Conservation (phyloP, 2,113 vertebrate species). For the Oxyura jamaicensis region DNA sequence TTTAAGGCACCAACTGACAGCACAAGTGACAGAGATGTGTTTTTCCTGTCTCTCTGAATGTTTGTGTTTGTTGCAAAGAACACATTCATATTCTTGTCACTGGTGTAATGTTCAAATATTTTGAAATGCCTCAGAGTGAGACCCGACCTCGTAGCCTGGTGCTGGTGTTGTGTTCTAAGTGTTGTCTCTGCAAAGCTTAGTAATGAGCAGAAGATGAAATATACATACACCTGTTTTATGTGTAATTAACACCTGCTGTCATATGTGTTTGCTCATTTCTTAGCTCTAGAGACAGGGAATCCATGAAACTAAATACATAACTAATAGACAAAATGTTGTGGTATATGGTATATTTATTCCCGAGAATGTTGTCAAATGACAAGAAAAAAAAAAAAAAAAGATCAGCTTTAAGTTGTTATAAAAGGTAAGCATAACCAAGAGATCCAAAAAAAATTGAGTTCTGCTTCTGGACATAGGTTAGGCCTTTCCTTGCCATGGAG, state of each 20-base stretch:
- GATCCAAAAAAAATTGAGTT: background rate
- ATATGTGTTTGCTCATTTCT: background rate
- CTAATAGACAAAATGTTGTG: background rate
- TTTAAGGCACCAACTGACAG: background rate
- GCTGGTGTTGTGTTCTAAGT: background rate
- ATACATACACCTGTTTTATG: background rate
- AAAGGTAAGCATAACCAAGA: background rate
- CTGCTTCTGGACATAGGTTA: background rate
- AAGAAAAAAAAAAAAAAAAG: background rate
- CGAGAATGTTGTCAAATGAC: background rate
- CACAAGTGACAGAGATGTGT: background rate
- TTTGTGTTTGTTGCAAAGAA: background rate
- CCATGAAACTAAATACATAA: background rate
- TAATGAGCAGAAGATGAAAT: background rate
- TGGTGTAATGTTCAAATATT: background rate
- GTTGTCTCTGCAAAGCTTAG: background rate
- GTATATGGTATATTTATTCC: background rate
- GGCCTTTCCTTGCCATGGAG: background rate
- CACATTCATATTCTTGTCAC: conserved; percentile 9
- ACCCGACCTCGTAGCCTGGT: background rate
- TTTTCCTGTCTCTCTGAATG: background rate
- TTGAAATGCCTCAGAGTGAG: background rate
- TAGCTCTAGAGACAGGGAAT: background rate
- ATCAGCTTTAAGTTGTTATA: background rate
- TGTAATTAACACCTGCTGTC: background rate